A percentile compares a stretch with the other conserved stretches of the same genome.
phyloP scores from a whole-genome alignment of 1,140 invertebrate species.

The Holotrichia oblita region DNA sequence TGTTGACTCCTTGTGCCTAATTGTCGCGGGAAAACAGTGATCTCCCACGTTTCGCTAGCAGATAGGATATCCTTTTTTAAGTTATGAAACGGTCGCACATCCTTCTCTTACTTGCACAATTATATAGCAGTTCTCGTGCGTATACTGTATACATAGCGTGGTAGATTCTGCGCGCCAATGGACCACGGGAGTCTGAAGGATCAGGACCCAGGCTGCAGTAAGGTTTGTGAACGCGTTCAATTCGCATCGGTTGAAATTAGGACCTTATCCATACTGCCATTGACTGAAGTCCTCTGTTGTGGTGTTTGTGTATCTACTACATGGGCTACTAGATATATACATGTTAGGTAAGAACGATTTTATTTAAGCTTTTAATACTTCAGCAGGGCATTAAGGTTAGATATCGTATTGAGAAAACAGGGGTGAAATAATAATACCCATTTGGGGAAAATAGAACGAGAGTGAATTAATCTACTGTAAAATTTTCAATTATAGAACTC shows the following conservation, averaged over 20 bases:
- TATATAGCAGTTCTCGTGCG: background rate
- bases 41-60: background rate
- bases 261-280: background rate
- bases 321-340: background rate
- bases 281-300: background rate
- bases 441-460: background rate
- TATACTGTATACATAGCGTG: conserved; percentile 1
- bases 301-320: background rate
- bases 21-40: background rate
- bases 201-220: conserved; percentile 30
- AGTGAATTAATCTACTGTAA: background rate
- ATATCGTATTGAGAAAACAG: background rate
- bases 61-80: background rate
- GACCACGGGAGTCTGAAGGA: conserved; percentile 28
- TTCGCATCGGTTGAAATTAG: background rate
- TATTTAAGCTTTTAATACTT: background rate
- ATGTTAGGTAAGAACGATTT: conserved; percentile 5
- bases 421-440: background rate
- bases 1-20: background rate
- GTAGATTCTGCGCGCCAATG: conserved; percentile 34
- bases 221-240: conserved; percentile 20
- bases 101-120: background rate
- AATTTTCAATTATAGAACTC: background rate
- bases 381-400: background rate
- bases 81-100: background rate